A percentile compares a stretch with the other conserved stretches of the same genome.
phyloP scores from a whole-genome alignment of 2,113 vertebrate genomes.

The Mesocricetus auratus region DNA sequence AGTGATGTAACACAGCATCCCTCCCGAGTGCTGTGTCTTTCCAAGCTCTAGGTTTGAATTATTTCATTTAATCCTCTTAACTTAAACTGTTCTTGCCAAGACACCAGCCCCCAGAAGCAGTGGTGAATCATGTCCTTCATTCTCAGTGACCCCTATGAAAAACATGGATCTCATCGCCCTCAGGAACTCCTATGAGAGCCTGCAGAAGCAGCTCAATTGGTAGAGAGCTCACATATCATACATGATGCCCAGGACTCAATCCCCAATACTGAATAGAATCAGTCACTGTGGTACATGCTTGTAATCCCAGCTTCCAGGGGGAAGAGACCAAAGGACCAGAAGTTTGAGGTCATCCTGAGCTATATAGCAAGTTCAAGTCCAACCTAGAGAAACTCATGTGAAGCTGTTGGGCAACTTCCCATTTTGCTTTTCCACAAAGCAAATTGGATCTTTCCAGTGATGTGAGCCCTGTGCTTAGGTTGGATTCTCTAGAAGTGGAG shows the following conservation, averaged over 20 bases:
- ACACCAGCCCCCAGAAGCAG: neutral
- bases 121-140: rapidly evolving
- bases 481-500: neutral
- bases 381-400: neutral
- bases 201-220: neutral
- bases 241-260: neutral
- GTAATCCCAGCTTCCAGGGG: neutral
- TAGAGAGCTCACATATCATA: neutral
- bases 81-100: neutral
- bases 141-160: neutral
- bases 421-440: neutral
- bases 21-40: neutral
- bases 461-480: neutral
- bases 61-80: neutral
- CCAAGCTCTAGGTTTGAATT: neutral
- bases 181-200: too few relatives aligned
- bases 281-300: neutral
- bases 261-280: neutral
- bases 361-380: neutral
- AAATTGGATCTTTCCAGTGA: neutral
- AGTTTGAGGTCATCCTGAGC: neutral
- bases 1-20: neutral
- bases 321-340: neutral
- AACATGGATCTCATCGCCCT: neutral
- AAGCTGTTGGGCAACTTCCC: neutral